Conservation (phyloP, 2,888 invertebrate species). For the Dryococelus australis region DNA sequence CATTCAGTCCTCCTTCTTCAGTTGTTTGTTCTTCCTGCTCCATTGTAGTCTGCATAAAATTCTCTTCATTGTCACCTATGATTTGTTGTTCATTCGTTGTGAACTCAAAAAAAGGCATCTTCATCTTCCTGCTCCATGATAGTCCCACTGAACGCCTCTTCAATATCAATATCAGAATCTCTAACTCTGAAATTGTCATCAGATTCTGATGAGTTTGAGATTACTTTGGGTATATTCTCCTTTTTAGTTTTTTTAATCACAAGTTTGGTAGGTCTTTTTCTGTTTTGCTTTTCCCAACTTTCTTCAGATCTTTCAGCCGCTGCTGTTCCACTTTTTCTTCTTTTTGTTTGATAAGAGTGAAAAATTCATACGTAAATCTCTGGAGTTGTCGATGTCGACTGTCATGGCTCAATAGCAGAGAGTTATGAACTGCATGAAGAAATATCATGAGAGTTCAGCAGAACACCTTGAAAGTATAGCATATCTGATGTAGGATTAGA, state of each 20-base stretch:
- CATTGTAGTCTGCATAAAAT: background rate
- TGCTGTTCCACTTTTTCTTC: background rate
- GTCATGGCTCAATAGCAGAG: background rate
- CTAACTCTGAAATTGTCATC: background rate
- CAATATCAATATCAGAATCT: background rate
- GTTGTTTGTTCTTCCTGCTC: background rate
- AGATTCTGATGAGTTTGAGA: background rate
- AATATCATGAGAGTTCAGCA: background rate
- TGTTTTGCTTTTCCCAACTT: background rate
- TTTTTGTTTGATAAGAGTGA: background rate
- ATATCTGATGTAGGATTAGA: background rate
- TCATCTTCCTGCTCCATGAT: conserved; percentile 1
- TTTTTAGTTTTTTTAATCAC: background rate
- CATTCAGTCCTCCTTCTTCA: background rate
- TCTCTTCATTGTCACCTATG: background rate
- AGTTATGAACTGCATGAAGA: background rate
- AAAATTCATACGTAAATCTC: background rate
- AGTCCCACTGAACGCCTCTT: background rate
- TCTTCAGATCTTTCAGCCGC: background rate
- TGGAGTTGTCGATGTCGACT: background rate
- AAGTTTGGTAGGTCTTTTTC: background rate
- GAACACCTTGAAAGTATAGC: background rate
- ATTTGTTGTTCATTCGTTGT: background rate
- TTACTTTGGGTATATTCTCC: background rate
- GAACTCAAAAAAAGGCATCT: background rate